Percentiles rank a stretch among this genome's conserved stretches.
These are phyloP conservation scores for Bungarus multicinctus DNA, from an alignment of 2,113 vertebrate genomes.

Conservation along the genomic window DNA sequence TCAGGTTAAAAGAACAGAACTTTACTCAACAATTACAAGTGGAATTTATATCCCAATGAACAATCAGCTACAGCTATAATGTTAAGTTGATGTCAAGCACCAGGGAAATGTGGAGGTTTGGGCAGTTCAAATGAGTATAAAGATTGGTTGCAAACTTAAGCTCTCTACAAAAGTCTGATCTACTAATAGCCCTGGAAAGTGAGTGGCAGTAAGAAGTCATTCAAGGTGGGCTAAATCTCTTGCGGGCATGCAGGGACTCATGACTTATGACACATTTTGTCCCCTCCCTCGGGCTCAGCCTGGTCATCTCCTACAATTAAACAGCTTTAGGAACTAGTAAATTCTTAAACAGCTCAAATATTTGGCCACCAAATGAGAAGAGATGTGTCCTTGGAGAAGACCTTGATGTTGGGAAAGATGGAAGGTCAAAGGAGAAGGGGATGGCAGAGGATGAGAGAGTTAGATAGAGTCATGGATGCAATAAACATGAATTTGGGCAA, in stretches of 20 bases:
- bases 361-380: neutral
- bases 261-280: too few species aligned
- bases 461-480: neutral
- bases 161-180: too few species aligned
- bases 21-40: neutral
- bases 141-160: too few species aligned
- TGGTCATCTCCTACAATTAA: neutral
- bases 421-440: neutral
- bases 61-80: neutral
- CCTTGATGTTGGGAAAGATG: neutral
- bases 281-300: too few species aligned
- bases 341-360: neutral
- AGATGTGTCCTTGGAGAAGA: neutral
- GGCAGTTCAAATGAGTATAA: too few species aligned
- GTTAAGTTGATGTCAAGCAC: too few species aligned
- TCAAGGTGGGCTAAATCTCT: too few species aligned
- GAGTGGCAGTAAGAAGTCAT: too few species aligned
- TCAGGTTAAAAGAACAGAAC: neutral
- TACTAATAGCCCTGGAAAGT: too few species aligned
- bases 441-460: neutral
- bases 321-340: conserved; percentile 10
- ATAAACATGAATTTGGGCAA: neutral
- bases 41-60: neutral
- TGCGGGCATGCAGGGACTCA: too few species aligned
- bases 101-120: too few species aligned